Evolutionary conservation across 2,113 vertebrate genomes (phyloP), one percentile per base, ranked within the genome.

Genomic region (Rhombomys opimus): DNA sequence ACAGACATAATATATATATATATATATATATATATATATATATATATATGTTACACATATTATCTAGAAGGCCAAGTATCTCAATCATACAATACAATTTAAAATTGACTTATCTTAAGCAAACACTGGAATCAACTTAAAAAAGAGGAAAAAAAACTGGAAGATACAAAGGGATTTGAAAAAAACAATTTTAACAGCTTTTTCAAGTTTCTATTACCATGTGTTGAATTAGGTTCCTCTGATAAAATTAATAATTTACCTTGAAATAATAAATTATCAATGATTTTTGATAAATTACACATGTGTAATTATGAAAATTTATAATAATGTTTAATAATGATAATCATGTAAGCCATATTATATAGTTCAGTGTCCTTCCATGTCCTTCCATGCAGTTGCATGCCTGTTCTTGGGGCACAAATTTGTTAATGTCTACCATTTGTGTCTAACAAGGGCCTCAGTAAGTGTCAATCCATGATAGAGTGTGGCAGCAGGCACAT

Each of bases 401-500:
- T 75, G 35, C 15, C 54, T 73, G 89, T 82, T 67, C 93, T 92
- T 70, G 63, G 81, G 12, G 5, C 59, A n/a, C 54, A 12, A 2
- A 30, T 54, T 93, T 61, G 41, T 35, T 77, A 87, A 81, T 90
- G 72, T 85, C 18, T 90, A 1, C 27, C 76, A n/a, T 88, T 85
- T 90, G 72, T 86, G 95, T 46, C 38, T 30, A 94, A 38, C 95
- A 99, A 98, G 98, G 97, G 87, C 98, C 96, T 92, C 98, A 99
- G 41, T 99, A 99, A 98, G 99, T 97, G 3, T 99, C 97, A 81
- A 99, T 99, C 68, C 98, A 98, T 91, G 99, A 99, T 98, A 99
- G 98, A 99, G 97, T 97, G 98, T 98, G 95, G 99, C 99, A 68
- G 91, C 99, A 80, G 99, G 99, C 90, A 65, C 99, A 99, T 94